A percentile compares a stretch with the other conserved stretches of the same genome.
These are phyloP conservation scores for Aythya baeri DNA, from an alignment of 2,113 vertebrate species.

Conservation along the genomic window DNA sequence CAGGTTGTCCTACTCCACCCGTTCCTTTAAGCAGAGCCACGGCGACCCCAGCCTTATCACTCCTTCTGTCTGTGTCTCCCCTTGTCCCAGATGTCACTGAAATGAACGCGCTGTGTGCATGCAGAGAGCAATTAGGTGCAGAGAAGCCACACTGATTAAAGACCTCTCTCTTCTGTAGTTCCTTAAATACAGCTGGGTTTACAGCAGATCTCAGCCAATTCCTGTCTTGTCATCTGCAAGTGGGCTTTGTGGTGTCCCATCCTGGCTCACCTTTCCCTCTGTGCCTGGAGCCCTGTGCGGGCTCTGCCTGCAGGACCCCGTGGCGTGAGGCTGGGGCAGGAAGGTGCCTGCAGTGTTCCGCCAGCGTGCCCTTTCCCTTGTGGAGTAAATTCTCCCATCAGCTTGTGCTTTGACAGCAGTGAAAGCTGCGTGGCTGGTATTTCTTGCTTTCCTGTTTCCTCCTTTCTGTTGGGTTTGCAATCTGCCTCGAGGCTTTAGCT, in stretches of 20 bases:
- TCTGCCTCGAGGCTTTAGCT: slow-evolving; percentile 25
- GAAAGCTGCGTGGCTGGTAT: not conserved
- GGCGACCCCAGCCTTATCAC: not conserved
- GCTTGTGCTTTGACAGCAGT: not conserved
- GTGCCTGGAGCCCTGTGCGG: fast-evolving
- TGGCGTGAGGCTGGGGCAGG: fast-evolving
- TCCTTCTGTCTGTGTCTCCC: not conserved
- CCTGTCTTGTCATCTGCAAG: not conserved
- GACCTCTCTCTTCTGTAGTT: not conserved
- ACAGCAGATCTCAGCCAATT: not conserved
- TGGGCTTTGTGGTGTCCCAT: not conserved
- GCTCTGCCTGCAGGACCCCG: not conserved
- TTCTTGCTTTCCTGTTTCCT: slow-evolving; percentile 46
- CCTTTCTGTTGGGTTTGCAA: slow-evolving; percentile 12
- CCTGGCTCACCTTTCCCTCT: no score
- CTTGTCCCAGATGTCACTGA: not conserved
- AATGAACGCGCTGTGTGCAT: fast-evolving
- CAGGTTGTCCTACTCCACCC: not conserved
- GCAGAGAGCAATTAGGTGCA: not conserved
- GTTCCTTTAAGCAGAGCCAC: fast-evolving
- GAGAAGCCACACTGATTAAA: fast-evolving
- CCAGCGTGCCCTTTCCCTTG: not conserved
- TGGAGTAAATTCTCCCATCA: not conserved
- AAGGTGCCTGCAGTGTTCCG: not conserved
- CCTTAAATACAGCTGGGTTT: not conserved